Percentiles rank a stretch among this genome's conserved stretches.
These are phyloP conservation scores for Phainopepla nitens DNA, from an alignment of 2,113 vertebrate genomes.

Conservation along the genomic window DNA sequence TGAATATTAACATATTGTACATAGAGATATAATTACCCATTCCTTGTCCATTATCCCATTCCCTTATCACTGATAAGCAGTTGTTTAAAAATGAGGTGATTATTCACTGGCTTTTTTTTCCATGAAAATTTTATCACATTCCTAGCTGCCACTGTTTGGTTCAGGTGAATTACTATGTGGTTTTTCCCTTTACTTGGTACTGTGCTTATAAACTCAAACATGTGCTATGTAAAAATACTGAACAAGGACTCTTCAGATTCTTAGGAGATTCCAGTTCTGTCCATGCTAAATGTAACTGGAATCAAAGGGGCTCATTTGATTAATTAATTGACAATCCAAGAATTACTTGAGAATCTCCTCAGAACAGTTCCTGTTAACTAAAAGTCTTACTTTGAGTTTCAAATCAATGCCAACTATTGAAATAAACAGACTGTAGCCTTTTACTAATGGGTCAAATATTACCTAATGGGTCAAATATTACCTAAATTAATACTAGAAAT, in stretches of 20 bases:
- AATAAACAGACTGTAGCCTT: not conserved
- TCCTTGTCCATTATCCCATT: not conserved
- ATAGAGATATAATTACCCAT: not conserved
- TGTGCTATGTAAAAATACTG: not conserved
- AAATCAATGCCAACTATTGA: not conserved
- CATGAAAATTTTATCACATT: not conserved
- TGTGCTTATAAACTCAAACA: not conserved
- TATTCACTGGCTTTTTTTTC: not conserved
- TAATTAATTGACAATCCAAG: not conserved
- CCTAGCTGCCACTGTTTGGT: not conserved
- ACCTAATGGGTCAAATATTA: not conserved
- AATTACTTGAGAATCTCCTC: not conserved
- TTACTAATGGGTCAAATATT: not conserved
- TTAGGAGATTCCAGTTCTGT: not conserved
- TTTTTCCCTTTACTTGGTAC: not conserved
- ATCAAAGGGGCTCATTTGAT: not conserved
- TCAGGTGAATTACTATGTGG: not conserved
- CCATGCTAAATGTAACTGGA: not conserved
- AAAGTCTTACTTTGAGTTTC: not conserved
- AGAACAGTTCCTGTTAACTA: not conserved
- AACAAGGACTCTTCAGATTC: not conserved
- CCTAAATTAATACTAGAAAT: not conserved
- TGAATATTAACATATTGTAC: not conserved
- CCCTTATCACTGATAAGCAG: not conserved
- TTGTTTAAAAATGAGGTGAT: not conserved